These are phyloP conservation scores for Apodemus sylvaticus DNA, from an alignment of 2,113 vertebrate species.

Conservation along the genomic window DNA sequence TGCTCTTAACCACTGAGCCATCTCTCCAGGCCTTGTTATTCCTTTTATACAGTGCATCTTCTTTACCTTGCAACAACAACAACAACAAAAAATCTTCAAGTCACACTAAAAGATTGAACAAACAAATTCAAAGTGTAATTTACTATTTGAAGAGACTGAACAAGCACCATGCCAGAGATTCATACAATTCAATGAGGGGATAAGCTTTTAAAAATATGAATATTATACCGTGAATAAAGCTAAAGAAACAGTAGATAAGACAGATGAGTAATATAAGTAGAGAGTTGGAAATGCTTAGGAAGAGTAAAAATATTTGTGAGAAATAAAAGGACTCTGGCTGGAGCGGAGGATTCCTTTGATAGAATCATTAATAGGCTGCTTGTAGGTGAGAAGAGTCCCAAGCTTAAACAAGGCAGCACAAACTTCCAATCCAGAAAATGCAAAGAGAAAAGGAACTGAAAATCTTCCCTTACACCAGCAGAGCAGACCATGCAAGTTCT, in stretches of 20 bases:
- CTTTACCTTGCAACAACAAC: neutral
- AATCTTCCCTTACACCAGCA: neutral
- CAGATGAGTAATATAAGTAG: neutral
- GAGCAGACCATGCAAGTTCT: neutral
- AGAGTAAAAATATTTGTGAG: neutral
- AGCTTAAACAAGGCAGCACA: neutral
- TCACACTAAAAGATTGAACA: neutral
- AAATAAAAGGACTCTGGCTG: neutral
- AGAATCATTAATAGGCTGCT: neutral
- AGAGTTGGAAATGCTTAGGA: neutral
- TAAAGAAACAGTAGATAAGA: neutral
- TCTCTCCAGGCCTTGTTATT: no score
- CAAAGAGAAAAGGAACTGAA: neutral
- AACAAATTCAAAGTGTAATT: neutral
- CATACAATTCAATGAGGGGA: neutral
- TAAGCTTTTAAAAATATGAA: neutral
- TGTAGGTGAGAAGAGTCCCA: no score
- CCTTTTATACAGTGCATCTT: neutral
- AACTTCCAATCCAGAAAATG: neutral
- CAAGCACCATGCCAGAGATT: neutral
- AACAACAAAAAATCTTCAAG: neutral
- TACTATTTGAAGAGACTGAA: neutral
- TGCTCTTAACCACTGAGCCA: no score
- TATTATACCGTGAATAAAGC: neutral
- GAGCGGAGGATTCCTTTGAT: neutral